Percentiles rank a stretch among this genome's conserved stretches.
Evolutionary conservation across 1,140 invertebrate species (phyloP).

Genomic region (Zaprionus kolodkinae): DNA sequence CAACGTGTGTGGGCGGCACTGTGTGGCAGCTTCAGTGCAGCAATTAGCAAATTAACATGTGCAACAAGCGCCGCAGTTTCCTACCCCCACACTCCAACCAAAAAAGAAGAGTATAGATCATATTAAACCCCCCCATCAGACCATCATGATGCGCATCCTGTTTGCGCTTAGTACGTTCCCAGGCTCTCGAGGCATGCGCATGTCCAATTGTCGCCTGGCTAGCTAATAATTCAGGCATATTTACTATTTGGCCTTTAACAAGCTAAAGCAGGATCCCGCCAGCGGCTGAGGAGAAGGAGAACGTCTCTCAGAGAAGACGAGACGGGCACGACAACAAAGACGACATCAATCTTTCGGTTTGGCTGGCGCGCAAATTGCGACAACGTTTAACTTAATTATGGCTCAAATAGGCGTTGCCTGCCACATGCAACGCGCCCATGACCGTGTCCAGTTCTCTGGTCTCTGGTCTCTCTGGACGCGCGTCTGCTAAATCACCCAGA

Average conservation of each 20-base stretch:
- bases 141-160: slow-evolving; percentile 25
- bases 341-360: slow-evolving; percentile 76
- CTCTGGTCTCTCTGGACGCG: neutral
- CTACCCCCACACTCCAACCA: too few species aligned
- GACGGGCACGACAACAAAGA: slow-evolving; percentile 58
- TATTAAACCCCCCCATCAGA: neutral
- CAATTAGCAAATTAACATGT: slow-evolving; percentile 70
- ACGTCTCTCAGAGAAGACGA: neutral
- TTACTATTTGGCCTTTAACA: slow-evolving; percentile 70
- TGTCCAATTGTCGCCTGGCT: slow-evolving; percentile 65
- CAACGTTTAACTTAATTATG: slow-evolving; percentile 82
- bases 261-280: slow-evolving; percentile 42
- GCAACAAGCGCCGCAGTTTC: slow-evolving; percentile 24
- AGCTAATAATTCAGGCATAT: slow-evolving; percentile 78
- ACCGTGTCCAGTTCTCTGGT: slow-evolving; percentile 45
- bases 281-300: slow-evolving; percentile 28
- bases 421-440: slow-evolving; percentile 61
- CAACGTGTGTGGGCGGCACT: slow-evolving; percentile 40
- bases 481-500: slow-evolving; percentile 10
- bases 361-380: slow-evolving; percentile 73
- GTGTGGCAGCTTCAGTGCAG: slow-evolving; percentile 60
- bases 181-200: slow-evolving; percentile 62
- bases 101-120: neutral
- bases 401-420: slow-evolving; percentile 78
- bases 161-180: slow-evolving; percentile 47